Percentiles rank a stretch among this genome's conserved stretches.
phyloP scores from a whole-genome alignment of 2,113 vertebrate species.

The Noturus placidus region DNA sequence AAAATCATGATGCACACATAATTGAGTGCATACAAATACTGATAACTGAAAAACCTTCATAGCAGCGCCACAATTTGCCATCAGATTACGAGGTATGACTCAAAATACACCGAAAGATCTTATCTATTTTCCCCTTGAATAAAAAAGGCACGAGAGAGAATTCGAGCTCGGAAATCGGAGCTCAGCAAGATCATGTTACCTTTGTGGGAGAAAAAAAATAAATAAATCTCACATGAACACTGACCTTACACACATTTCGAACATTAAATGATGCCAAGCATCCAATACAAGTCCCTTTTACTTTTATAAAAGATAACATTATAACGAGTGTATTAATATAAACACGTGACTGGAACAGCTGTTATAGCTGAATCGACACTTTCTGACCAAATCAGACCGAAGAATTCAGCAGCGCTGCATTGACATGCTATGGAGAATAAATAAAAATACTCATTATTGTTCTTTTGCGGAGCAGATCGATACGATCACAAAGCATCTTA shows the following conservation, averaged over 20 bases:
- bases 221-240: neutral
- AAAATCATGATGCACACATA: neutral
- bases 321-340: neutral
- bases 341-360: neutral
- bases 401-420: neutral
- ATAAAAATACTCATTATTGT: neutral
- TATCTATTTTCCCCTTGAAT: too few species aligned
- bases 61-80: neutral
- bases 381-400: neutral
- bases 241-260: neutral
- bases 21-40: neutral
- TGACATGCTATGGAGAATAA: neutral
- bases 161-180: too few species aligned
- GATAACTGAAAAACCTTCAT: neutral
- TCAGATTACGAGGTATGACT: neutral
- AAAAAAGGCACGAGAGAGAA: too few species aligned
- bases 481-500: neutral
- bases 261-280: neutral
- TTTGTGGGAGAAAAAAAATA: too few species aligned
- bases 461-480: too few species aligned
- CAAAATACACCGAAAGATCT: too few species aligned
- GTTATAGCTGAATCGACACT: neutral
- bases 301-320: conserved; percentile 4
- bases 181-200: neutral
- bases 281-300: neutral